Percentiles rank a stretch among this genome's conserved stretches.
Conservation (phyloP, 2,113 vertebrate genomes). For the Platichthys stellatus region DNA sequence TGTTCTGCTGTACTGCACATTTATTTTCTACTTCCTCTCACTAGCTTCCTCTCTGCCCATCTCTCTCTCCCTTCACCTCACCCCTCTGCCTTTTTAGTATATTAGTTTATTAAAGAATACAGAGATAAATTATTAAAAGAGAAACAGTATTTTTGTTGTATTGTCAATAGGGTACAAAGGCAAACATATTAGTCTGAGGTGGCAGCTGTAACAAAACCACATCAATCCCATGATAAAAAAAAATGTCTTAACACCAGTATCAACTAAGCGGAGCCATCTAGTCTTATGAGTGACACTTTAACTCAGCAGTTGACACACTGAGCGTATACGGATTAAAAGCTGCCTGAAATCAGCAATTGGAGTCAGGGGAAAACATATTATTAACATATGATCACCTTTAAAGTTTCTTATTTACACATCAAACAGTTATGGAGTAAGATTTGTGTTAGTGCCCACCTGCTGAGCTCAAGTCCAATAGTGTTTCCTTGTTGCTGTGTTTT, state of each 20-base stretch:
- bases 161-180: background rate
- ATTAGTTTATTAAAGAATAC: background rate
- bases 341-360: too few relatives aligned
- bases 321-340: too few relatives aligned
- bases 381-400: too few relatives aligned
- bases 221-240: background rate
- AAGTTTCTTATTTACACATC: too few relatives aligned
- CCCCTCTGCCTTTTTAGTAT: too few relatives aligned
- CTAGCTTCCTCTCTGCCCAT: background rate
- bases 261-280: too few relatives aligned
- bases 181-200: background rate
- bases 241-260: too few relatives aligned
- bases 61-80: background rate
- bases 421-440: too few relatives aligned
- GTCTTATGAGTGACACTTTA: too few relatives aligned
- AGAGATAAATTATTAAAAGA: background rate
- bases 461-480: background rate
- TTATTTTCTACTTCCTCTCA: conserved; percentile 28
- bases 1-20: conserved; percentile 46
- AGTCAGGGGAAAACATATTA: too few relatives aligned
- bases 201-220: background rate
- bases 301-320: too few relatives aligned
- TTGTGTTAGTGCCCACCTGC: too few relatives aligned
- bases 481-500: background rate
- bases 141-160: background rate